Evolutionary conservation across 2,797 vertebrate genomes (phyloP).

Genomic region (Anableps anableps): DNA sequence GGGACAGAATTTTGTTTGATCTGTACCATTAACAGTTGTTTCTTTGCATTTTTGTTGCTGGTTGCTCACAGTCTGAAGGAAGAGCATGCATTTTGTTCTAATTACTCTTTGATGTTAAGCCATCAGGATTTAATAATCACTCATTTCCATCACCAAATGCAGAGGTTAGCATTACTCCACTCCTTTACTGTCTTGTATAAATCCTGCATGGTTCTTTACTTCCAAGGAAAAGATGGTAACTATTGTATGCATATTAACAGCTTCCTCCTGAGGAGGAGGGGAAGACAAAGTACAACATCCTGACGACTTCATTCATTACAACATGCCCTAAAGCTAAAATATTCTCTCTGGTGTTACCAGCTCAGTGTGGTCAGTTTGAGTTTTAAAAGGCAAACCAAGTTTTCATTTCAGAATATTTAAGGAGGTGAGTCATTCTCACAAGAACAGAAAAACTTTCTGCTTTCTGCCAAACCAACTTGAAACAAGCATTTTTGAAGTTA

Average conservation of each 20-base stretch:
- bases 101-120: slow-evolving; percentile 21
- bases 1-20: neutral
- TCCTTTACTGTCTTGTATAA: slow-evolving; percentile 16
- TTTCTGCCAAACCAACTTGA: neutral
- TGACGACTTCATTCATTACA: slow-evolving; percentile 50
- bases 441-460: neutral
- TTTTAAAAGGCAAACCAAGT: neutral
- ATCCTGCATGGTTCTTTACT: slow-evolving; percentile 17
- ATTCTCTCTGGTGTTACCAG: slow-evolving; percentile 29
- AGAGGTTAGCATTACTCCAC: slow-evolving; percentile 14
- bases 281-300: slow-evolving; percentile 17
- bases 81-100: neutral
- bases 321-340: slow-evolving; percentile 26
- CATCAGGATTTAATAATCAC: slow-evolving; percentile 4
- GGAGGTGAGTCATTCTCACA: neutral
- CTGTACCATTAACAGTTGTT: neutral
- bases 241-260: slow-evolving; percentile 20
- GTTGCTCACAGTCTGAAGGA: slow-evolving; percentile 20
- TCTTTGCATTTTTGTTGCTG: neutral
- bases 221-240: slow-evolving; percentile 20
- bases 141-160: slow-evolving; percentile 14
- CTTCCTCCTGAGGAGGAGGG: slow-evolving; percentile 23
- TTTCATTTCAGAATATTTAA: slow-evolving; percentile 20
- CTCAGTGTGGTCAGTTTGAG: slow-evolving; percentile 17
- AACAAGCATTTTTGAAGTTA: neutral